These are phyloP conservation scores for Eubasilissa splendida DNA, from an alignment of 2,888 invertebrate genomes.

Conservation along the genomic window DNA sequence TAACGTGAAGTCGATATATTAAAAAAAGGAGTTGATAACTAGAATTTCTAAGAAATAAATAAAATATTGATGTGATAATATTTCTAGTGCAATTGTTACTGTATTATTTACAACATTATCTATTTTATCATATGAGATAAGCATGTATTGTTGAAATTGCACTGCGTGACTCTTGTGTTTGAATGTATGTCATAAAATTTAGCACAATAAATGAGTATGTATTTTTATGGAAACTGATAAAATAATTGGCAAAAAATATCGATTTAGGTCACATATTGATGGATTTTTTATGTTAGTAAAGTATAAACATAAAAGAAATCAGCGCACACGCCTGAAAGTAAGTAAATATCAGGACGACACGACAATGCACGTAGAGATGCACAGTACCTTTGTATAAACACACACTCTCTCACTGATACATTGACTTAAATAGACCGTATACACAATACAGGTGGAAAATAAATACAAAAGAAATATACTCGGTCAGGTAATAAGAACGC, in stretches of 20 bases:
- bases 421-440: constrained; percentile 41
- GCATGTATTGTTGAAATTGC: too few relatives aligned
- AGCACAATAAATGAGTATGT: too few relatives aligned
- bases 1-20: too few relatives aligned
- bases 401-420: constrained; percentile 45
- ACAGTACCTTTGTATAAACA: constrained; percentile 27
- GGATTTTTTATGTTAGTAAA: not conserved
- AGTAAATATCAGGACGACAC: constrained; percentile 34
- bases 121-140: too few relatives aligned
- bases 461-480: constrained; percentile 56
- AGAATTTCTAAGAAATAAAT: too few relatives aligned
- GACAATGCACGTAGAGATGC: constrained; percentile 53
- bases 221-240: too few relatives aligned
- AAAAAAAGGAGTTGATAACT: too few relatives aligned
- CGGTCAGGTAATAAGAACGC: constrained; percentile 58
- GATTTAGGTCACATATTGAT: not conserved
- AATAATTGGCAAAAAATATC: not conserved
- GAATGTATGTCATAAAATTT: too few relatives aligned
- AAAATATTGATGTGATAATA: too few relatives aligned
- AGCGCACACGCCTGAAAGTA: constrained; percentile 40
- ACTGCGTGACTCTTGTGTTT: too few relatives aligned
- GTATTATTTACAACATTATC: too few relatives aligned
- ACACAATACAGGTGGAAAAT: constrained; percentile 49
- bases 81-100: too few relatives aligned
- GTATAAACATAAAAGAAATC: not conserved